A percentile compares a stretch with the other conserved stretches of the same genome.
phyloP scores from a whole-genome alignment of 2,113 vertebrate species.

The Lates calcarifer region DNA sequence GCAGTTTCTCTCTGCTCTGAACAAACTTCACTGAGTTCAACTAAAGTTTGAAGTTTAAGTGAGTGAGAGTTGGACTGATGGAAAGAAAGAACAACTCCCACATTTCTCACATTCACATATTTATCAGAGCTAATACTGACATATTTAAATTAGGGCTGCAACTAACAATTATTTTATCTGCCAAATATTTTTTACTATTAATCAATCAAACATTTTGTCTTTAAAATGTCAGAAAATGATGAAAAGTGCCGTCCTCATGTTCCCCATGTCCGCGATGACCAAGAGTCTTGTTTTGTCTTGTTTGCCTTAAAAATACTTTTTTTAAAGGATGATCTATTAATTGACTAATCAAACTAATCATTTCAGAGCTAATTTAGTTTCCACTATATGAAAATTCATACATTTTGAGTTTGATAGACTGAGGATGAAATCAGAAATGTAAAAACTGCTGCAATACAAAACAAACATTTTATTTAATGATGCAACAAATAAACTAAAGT shows the following conservation, averaged over 20 bases:
- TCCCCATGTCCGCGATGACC: too few species aligned
- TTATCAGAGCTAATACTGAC: not conserved
- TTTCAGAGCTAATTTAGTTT: not conserved
- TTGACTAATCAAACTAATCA: not conserved
- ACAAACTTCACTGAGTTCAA: not conserved
- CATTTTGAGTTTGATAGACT: not conserved
- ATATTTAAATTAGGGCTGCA: too few species aligned
- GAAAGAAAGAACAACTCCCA: too few species aligned
- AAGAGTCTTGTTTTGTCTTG: not conserved
- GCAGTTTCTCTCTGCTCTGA: not conserved
- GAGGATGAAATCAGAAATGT: not conserved
- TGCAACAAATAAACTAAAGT: slow-evolving; percentile 8
- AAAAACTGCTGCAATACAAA: not conserved
- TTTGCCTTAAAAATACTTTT: not conserved
- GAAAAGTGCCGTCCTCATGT: too few species aligned
- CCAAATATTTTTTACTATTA: too few species aligned
- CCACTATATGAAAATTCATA: not conserved
- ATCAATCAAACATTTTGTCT: too few species aligned
- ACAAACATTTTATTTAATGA: not conserved
- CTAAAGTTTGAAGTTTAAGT: not conserved
- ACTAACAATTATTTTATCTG: too few species aligned
- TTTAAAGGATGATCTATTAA: not conserved
- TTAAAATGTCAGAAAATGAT: too few species aligned
- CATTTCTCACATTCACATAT: too few species aligned
- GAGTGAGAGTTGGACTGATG: not conserved